Evolutionary conservation across 2,797 vertebrate genomes (phyloP), one percentile per base, ranked within the genome.

Genomic region (Sphenopsis melanotis): DNA sequence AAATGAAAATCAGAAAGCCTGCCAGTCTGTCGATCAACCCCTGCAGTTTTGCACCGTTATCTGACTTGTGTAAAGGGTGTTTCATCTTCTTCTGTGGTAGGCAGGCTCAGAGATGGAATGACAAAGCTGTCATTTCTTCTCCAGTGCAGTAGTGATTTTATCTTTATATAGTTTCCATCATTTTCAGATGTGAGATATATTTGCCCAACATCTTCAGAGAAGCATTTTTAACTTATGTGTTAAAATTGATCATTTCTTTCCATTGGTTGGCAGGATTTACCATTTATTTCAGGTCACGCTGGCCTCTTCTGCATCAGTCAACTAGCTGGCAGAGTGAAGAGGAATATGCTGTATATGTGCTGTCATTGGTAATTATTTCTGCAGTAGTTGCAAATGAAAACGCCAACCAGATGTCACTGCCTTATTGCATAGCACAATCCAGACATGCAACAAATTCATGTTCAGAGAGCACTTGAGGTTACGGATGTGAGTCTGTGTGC

Each of bases 61-160:
- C 77, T 79, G 66, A 63, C 69, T 89, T 79, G 21, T 36, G 9
- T 79, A 91, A 81, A 90, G 52, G 34, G 20, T 5, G 93, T 96
- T 88, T 91, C 56, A 10, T 61, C 79, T 87, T 94, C 50, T 23
- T 66, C 69, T 93, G 1, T 56, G 19, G 47, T 60, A 82, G 65
- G 41, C 32, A 30, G 72, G 42, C 72, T 89, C 32, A 4, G 77
- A 94, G 63, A 82, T 59, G 68, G 59, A 70, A 88, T 49, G 76
- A 92, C 89, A 90, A 63, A 86, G 9, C 63, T 88, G 63, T 90
- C 56, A 53, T 93, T 94, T 93, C 76, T 88, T 50, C 34, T 91
- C 72, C 55, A 55, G 29, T 72, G 41, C 70, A 78, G 47, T 69
- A 72, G 44, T 74, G 66, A 81, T 92, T 88, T 87, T 88, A n/a